phyloP scores from a whole-genome alignment of 1,140 invertebrate species.

The Nixonia krombeini region DNA sequence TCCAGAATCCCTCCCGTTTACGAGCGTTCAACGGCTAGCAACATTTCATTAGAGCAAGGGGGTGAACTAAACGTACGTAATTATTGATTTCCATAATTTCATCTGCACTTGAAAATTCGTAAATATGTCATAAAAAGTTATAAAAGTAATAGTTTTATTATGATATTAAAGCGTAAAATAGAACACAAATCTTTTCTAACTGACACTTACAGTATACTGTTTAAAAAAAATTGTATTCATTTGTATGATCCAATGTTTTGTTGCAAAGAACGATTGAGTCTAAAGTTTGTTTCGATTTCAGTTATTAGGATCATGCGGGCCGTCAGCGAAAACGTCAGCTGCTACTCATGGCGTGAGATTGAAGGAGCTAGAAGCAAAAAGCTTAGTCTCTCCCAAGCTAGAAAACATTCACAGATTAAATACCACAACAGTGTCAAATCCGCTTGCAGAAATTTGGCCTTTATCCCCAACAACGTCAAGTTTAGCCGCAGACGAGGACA shows the following conservation, averaged over 20 bases:
- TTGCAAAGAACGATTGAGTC: not conserved
- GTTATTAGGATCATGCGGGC: conserved; percentile 62
- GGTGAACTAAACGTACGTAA: conserved; percentile 60
- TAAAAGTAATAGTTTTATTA: too few species aligned
- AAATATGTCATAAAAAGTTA: not conserved
- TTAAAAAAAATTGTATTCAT: conserved; percentile 10
- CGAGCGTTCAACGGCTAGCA: conserved; percentile 67
- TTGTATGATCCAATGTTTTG: not conserved
- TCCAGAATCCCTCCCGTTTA: conserved; percentile 68
- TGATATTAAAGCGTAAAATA: too few species aligned
- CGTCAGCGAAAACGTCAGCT: conserved; percentile 53
- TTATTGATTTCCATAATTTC: conserved; percentile 10
- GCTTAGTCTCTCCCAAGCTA: conserved; percentile 41
- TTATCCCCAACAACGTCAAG: conserved; percentile 1
- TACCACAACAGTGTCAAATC: conserved; percentile 52
- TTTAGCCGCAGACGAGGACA: conserved; percentile 9
- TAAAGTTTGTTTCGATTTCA: conserved; percentile 26
- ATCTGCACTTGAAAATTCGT: not conserved
- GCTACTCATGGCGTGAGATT: conserved; percentile 69
- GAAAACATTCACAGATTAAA: conserved; percentile 48
- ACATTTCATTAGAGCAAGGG: conserved; percentile 68
- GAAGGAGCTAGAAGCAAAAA: conserved; percentile 41
- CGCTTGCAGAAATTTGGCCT: conserved; percentile 43
- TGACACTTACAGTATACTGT: too few species aligned
- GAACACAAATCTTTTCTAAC: too few species aligned